These are phyloP conservation scores for Coptotermes formosanus DNA, from an alignment of 1,140 invertebrate species.

Conservation along the genomic window DNA sequence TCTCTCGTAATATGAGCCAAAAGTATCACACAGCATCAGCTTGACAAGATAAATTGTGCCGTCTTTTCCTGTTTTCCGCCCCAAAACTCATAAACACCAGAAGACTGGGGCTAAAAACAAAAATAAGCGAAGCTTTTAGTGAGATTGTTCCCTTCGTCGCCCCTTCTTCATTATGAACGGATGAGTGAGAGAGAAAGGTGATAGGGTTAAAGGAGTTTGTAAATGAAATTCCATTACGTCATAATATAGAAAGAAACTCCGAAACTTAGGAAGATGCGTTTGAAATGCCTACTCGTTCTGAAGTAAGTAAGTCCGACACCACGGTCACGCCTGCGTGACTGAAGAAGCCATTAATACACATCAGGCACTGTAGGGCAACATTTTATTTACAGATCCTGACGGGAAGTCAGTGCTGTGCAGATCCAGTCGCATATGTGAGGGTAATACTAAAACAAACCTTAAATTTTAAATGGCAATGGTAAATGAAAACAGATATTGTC, in stretches of 20 bases:
- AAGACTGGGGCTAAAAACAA: neutral
- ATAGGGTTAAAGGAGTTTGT: neutral
- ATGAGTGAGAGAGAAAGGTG: neutral
- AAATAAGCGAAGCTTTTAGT: constrained; percentile 17
- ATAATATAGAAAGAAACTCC: neutral
- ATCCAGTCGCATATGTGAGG: too few species aligned
- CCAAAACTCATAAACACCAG: constrained; percentile 15
- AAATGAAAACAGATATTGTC: too few species aligned
- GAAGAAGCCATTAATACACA: too few species aligned
- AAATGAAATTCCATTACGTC: neutral
- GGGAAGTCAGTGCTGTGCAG: too few species aligned
- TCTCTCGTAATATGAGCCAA: neutral
- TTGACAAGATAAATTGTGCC: constrained; percentile 11
- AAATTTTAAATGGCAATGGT: too few species aligned
- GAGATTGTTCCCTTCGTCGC: neutral
- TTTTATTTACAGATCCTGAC: too few species aligned
- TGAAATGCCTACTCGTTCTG: too few species aligned
- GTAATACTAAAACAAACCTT: too few species aligned
- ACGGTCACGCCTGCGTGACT: too few species aligned
- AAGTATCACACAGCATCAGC: constrained; percentile 11
- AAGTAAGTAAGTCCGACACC: too few species aligned
- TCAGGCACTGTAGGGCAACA: too few species aligned
- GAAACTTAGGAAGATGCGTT: too few species aligned
- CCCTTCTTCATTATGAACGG: neutral
- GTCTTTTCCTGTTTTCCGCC: constrained; percentile 17